These are phyloP conservation scores for Galerucella calmariensis DNA, from an alignment of 2,888 invertebrate genomes.

Conservation along the genomic window DNA sequence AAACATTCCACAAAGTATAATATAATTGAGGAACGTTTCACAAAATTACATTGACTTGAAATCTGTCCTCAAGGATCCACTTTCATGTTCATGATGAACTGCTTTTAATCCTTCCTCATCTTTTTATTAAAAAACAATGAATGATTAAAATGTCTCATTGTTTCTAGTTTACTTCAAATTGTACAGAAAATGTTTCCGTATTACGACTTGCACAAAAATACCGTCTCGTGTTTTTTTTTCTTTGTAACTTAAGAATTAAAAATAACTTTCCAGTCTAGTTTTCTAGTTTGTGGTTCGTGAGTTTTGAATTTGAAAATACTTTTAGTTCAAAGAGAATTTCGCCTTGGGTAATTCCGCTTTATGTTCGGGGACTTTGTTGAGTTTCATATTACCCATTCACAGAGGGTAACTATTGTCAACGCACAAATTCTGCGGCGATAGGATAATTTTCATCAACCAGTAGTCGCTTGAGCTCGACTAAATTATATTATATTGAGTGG, in stretches of 20 bases:
- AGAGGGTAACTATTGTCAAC: neutral
- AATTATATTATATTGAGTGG: no score
- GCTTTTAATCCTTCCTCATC: no score
- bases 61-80: no score
- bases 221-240: neutral
- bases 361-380: neutral
- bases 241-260: neutral
- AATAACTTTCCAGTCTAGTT: conserved; percentile 2
- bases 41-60: no score
- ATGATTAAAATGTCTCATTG: no score
- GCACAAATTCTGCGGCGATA: neutral
- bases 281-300: neutral
- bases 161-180: no score
- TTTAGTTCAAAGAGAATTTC: neutral
- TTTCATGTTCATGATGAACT: no score
- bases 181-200: neutral
- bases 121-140: no score
- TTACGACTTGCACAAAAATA: neutral
- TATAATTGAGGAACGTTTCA: no score
- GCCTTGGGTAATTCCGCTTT: neutral
- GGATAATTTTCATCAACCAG: no score
- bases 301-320: neutral
- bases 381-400: neutral
- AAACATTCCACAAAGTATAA: no score
- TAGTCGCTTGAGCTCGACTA: no score